Base-by-base conservation (phyloP, 2,888 invertebrate species). In the Caenorhabditis japonica region DNA sequence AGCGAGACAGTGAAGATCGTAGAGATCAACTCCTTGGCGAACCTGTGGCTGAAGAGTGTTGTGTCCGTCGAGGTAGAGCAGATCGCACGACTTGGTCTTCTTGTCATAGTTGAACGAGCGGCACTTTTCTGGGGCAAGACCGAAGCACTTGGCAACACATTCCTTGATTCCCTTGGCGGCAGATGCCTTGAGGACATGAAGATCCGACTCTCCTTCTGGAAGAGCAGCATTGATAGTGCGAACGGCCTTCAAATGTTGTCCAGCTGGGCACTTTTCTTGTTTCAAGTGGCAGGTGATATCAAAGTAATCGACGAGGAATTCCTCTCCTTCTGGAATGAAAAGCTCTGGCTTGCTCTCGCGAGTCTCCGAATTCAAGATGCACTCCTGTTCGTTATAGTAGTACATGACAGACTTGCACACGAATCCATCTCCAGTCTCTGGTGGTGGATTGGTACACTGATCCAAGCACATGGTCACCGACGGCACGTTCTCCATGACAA, bases 341-440 rank as follows among this genome's bases (percentile, higher is more conserved):
- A 87, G 74, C 43, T 87, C 86, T 23, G 87, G 86, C 75, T 87
- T 84, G 41, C 83, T 78, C 41, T 61, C 72, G 43, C 85, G 77
- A 21, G 83, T 81, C 59, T 87, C 87, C n/a, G 85, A 83, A 71
- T 87, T 87, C 44, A 87, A 73, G 69, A 87, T 87, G 75, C 87
- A 87, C 71, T 87, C 87, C 66, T 82, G 82, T 60, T 87, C 86
- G 69, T 86, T 87, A 83, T 87, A 87, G 79, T 87, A 87, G 79
- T 87, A 87, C 87, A 87, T 87, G 44, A 83, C 87, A n/a, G 87
- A 87, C 70, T 85, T 85, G 82, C 87, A 87, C 34, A 80, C 80
- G 75, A 86, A 85, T 59, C 81, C 81, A 19, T 84, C 83, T 39
- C 86, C 87, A 38, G 86, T 85, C 81, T 87, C 87, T 51, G 87